Percentiles rank a stretch among this genome's conserved stretches.
These are phyloP conservation scores for Chaenogobius annularis DNA, from an alignment of 2,113 vertebrate species.

Conservation along the genomic window DNA sequence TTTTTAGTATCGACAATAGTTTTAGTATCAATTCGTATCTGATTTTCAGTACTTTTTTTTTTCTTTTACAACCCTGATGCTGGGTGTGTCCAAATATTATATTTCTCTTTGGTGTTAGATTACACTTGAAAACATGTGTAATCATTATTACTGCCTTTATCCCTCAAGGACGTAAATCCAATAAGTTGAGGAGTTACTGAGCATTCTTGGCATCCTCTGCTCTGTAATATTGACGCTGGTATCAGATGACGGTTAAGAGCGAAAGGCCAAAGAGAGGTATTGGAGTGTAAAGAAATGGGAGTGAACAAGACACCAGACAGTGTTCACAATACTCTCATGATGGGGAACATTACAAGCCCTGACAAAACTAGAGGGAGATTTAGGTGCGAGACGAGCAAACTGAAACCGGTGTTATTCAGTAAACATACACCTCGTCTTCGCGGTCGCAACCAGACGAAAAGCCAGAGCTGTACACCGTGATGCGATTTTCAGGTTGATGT, in stretches of 20 bases:
- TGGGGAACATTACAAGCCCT: constrained; percentile 1
- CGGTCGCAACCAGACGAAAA: constrained; percentile 33
- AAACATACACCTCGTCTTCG: constrained; percentile 18
- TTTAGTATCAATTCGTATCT: no score
- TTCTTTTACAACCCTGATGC: not conserved
- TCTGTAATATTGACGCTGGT: constrained; percentile 30
- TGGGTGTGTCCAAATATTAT: not conserved
- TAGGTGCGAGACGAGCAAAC: constrained; percentile 12
- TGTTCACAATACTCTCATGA: constrained; percentile 3
- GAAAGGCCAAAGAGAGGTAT: not conserved
- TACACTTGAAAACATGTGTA: constrained; percentile 7
- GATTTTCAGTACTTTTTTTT: no score
- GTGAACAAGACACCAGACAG: constrained; percentile 5
- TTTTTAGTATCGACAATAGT: no score
- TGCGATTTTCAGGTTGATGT: constrained; percentile 53
- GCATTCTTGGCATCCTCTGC: constrained; percentile 56
- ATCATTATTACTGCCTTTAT: not conserved
- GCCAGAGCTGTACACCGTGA: constrained; percentile 21
- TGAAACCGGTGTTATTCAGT: constrained; percentile 12
- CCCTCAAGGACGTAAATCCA: constrained; percentile 45
- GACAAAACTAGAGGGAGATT: constrained; percentile 3
- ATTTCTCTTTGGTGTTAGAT: constrained; percentile 16
- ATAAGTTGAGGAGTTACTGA: constrained; percentile 41
- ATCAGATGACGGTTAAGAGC: constrained; percentile 43
- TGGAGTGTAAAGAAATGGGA: constrained; percentile 21